Conservation (phyloP, 2,113 vertebrate species). For the Elaphurus davidianus region DNA sequence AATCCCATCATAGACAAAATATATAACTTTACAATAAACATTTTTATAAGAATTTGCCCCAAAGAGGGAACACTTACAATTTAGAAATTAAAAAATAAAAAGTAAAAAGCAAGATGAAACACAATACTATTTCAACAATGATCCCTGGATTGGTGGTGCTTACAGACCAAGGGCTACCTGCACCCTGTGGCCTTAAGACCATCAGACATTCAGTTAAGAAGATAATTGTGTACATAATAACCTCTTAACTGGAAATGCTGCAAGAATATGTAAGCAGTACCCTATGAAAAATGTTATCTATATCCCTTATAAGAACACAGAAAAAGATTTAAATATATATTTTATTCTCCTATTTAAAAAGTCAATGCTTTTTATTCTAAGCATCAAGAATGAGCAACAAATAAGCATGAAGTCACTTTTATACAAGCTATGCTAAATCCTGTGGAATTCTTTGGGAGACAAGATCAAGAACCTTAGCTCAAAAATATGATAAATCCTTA, state of each 20-base stretch:
- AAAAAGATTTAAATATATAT: conserved; percentile 60
- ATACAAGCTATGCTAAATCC: neutral
- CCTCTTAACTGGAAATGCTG: conserved; percentile 33
- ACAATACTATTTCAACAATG: conserved; percentile 10
- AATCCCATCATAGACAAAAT: conserved; percentile 81
- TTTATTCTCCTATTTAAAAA: conserved; percentile 70
- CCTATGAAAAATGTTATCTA: conserved; percentile 59
- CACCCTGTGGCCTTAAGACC: conserved; percentile 53
- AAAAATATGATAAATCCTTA: conserved; percentile 24
- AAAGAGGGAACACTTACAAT: conserved; percentile 77
- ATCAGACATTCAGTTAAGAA: conserved; percentile 41
- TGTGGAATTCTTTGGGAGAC: neutral
- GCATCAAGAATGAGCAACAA: conserved; percentile 56
- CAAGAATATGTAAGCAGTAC: neutral
- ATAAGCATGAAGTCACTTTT: conserved; percentile 56
- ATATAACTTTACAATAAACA: conserved; percentile 82
- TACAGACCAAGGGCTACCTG: conserved; percentile 68
- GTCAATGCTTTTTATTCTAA: conserved; percentile 60
- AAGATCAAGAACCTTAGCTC: conserved; percentile 20
- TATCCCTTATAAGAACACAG: conserved; percentile 53
- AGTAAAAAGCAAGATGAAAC: conserved; percentile 37
- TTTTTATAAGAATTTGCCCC: conserved; percentile 79
- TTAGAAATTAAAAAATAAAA: conserved; percentile 53
- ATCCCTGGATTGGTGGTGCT: conserved; percentile 43
- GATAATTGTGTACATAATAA: conserved; percentile 20